Evolutionary conservation across 2,888 invertebrate genomes (phyloP).

Genomic region (Synergus japonicus): DNA sequence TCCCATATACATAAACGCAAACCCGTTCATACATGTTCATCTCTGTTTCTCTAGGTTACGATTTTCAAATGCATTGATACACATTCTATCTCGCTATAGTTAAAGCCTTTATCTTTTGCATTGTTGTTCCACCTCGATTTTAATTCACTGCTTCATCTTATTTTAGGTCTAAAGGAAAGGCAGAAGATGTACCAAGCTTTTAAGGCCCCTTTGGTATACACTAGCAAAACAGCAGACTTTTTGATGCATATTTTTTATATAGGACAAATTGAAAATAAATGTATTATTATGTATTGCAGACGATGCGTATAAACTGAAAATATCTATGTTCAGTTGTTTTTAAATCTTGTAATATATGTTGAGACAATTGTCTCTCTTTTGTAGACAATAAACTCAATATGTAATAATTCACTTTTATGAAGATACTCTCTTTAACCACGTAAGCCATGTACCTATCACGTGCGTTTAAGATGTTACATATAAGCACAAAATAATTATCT

Average conservation of each 20-base stretch:
- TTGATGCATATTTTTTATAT: background rate
- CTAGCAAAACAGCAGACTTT: too few relatives aligned
- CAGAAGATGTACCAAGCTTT: conserved; percentile 23
- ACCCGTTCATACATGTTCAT: conserved; percentile 46
- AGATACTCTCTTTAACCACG: too few relatives aligned
- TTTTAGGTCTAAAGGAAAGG: conserved; percentile 47
- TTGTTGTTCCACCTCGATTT: conserved; percentile 41
- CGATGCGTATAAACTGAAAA: background rate
- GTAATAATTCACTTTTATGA: too few relatives aligned
- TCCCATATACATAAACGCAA: conserved; percentile 39
- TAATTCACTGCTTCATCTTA: conserved; percentile 42
- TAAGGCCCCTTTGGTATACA: background rate
- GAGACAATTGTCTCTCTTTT: too few relatives aligned
- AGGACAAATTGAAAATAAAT: background rate
- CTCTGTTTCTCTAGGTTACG: conserved; percentile 47
- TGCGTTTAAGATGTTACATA: too few relatives aligned
- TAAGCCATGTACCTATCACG: too few relatives aligned
- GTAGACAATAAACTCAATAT: too few relatives aligned
- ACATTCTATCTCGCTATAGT: conserved; percentile 33
- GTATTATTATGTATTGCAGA: background rate
- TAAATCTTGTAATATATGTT: too few relatives aligned
- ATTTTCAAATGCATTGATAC: conserved; percentile 42
- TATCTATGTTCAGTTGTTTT: background rate
- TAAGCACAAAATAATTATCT: too few relatives aligned
- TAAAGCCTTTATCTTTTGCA: conserved; percentile 44